Percentiles rank a stretch among this genome's conserved stretches.
Evolutionary conservation across 2,113 vertebrate species (phyloP).

Genomic region (Corythaeola cristata): DNA sequence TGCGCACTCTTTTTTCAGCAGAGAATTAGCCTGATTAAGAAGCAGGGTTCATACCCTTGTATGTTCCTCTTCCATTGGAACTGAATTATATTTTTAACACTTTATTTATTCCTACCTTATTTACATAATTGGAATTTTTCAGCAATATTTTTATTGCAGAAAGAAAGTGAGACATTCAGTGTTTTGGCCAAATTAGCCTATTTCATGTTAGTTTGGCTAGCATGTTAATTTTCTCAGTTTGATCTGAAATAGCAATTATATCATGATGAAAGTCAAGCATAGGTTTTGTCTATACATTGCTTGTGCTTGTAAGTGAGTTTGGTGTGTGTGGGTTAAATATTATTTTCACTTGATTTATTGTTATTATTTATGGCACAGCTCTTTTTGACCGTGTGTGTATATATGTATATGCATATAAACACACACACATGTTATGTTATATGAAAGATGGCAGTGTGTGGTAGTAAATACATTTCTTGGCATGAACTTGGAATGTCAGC

Average conservation of each 20-base stretch:
- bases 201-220: constrained; percentile 49
- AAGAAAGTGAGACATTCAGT: constrained; percentile 52
- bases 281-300: constrained; percentile 38
- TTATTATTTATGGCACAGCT: constrained; percentile 54
- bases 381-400: constrained; percentile 20
- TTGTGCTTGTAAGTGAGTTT: constrained; percentile 46
- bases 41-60: neutral
- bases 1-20: neutral
- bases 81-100: neutral
- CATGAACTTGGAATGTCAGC: constrained; percentile 35
- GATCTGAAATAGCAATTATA: constrained; percentile 55
- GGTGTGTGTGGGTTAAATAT: neutral
- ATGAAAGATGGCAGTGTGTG: constrained; percentile 49
- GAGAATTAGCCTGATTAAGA: neutral
- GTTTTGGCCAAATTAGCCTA: constrained; percentile 52
- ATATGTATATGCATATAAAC: neutral
- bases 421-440: neutral
- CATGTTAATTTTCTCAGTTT: constrained; percentile 56
- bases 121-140: constrained; percentile 29
- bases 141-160: constrained; percentile 17
- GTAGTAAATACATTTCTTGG: constrained; percentile 58
- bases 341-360: constrained; percentile 52
- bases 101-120: constrained; percentile 7
- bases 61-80: neutral
- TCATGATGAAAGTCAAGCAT: constrained; percentile 49